Percentiles rank a stretch among this genome's conserved stretches.
These are phyloP conservation scores for Drosophila ananassae DNA, from an alignment of 1,140 invertebrate species.

Conservation along the genomic window DNA sequence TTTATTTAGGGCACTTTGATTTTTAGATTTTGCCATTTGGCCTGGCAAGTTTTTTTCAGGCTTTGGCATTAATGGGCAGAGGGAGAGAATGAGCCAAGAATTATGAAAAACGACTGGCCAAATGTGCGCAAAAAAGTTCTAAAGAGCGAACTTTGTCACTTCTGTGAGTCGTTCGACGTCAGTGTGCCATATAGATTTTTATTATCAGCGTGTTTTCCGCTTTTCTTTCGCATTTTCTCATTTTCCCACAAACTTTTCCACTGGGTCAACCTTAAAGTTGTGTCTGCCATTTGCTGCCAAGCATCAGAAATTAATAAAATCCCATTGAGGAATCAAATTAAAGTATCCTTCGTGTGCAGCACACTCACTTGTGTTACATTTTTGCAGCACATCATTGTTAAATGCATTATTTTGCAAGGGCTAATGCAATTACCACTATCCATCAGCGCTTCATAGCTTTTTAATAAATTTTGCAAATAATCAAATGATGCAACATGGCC, in stretches of 20 bases:
- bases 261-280: slow-evolving; percentile 36
- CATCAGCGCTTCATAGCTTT: slow-evolving; percentile 15
- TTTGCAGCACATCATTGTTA: slow-evolving; percentile 9
- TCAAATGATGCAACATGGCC: slow-evolving; percentile 55
- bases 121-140: slow-evolving; percentile 60
- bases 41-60: slow-evolving; percentile 13
- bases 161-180: slow-evolving; percentile 53
- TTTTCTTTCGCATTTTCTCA: slow-evolving; percentile 8
- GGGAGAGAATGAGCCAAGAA: slow-evolving; percentile 36
- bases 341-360: slow-evolving; percentile 18
- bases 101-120: slow-evolving; percentile 65
- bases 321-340: slow-evolving; percentile 32
- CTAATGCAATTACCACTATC: slow-evolving; percentile 47
- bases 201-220: slow-evolving; percentile 39
- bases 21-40: slow-evolving; percentile 37
- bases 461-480: slow-evolving; percentile 69
- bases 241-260: slow-evolving; percentile 19
- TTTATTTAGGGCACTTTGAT: slow-evolving; percentile 61
- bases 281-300: background rate
- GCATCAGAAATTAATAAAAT: slow-evolving; percentile 14
- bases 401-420: slow-evolving; percentile 41
- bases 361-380: background rate
- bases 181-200: slow-evolving; percentile 49
- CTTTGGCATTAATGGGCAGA: slow-evolving; percentile 53
- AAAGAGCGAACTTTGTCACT: slow-evolving; percentile 57